These are phyloP conservation scores for Oreochromis tanganicae DNA, from an alignment of 2,113 vertebrate genomes.

Conservation along the genomic window DNA sequence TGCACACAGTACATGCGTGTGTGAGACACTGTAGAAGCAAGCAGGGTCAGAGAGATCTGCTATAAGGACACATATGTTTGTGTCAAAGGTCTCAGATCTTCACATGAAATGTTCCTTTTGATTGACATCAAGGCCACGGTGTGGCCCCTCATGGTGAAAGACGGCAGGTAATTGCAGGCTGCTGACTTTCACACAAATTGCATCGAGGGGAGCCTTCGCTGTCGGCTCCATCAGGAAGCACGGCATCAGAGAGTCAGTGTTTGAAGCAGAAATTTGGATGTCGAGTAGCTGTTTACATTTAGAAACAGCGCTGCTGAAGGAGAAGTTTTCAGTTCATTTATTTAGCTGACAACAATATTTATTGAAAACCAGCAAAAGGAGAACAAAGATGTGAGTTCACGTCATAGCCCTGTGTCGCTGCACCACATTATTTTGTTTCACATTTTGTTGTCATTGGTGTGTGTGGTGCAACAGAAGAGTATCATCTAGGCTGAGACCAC, in stretches of 20 bases:
- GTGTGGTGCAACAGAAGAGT: neutral
- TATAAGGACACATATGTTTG: neutral
- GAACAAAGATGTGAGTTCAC: neutral
- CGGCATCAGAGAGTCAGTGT: neutral
- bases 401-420: neutral
- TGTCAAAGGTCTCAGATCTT: constrained; percentile 24
- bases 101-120: neutral
- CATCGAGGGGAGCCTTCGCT: constrained; percentile 1
- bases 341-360: neutral
- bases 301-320: neutral
- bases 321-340: neutral
- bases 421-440: neutral
- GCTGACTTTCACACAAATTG: constrained; percentile 37
- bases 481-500: neutral
- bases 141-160: constrained; percentile 12
- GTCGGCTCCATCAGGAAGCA: neutral
- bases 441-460: neutral
- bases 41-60: neutral
- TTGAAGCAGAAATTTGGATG: neutral
- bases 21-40: neutral
- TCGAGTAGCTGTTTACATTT: neutral
- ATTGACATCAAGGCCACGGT: constrained; percentile 31
- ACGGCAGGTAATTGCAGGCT: constrained; percentile 46
- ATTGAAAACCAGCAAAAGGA: neutral
- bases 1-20: neutral